These are phyloP conservation scores for Passer domesticus DNA, from an alignment of 2,113 vertebrate genomes.

Conservation along the genomic window DNA sequence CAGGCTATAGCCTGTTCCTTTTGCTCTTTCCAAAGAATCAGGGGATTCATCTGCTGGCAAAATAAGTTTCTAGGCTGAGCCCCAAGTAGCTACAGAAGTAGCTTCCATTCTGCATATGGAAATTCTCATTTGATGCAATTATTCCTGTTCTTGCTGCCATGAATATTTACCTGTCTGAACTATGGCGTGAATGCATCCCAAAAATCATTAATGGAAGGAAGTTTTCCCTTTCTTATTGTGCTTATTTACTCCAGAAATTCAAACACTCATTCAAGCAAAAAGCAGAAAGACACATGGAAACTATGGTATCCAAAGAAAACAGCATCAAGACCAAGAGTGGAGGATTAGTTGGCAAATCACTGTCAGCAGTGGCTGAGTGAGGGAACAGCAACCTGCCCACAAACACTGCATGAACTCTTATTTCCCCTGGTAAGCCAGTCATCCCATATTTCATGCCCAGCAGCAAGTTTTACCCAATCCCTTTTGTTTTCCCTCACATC, in stretches of 20 bases:
- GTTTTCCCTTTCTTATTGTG: not conserved
- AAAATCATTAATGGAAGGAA: not conserved
- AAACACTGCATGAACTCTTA: not conserved
- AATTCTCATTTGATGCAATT: not conserved
- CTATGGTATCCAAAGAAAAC: not conserved
- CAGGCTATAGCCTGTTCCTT: not conserved
- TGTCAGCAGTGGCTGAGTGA: not conserved
- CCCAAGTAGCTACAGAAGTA: not conserved
- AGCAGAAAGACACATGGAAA: not conserved
- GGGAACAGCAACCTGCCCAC: not conserved
- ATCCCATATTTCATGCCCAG: not conserved
- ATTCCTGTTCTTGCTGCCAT: not conserved
- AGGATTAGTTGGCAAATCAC: not conserved
- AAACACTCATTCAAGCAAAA: not conserved
- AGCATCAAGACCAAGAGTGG: not conserved
- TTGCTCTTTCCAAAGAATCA: not conserved
- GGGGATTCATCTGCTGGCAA: not conserved
- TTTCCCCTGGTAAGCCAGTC: not conserved
- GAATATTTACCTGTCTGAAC: not conserved
- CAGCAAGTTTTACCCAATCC: not conserved
- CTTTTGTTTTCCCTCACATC: not conserved
- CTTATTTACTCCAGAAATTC: slow-evolving; percentile 2
- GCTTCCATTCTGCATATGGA: not conserved
- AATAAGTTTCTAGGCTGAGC: not conserved
- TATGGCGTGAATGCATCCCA: not conserved